phyloP scores from a whole-genome alignment of 2,888 invertebrate genomes.

The Polyploca ridens region DNA sequence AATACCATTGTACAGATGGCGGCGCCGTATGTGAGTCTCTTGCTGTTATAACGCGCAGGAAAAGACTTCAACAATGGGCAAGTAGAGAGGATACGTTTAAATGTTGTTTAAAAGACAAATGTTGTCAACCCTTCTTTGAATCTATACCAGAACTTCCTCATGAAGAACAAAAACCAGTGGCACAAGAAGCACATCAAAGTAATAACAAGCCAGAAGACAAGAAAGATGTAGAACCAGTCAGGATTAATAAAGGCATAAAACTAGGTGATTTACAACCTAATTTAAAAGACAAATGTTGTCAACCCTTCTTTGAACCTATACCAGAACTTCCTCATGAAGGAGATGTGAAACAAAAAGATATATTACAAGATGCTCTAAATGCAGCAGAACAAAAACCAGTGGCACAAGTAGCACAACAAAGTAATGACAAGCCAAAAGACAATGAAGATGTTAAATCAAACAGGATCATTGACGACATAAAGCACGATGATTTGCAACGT shows the following conservation, averaged over 20 bases:
- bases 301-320: slow-evolving; percentile 5
- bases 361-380: background rate
- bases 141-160: background rate
- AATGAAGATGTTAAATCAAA: background rate
- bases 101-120: background rate
- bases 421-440: background rate
- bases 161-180: background rate
- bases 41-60: background rate
- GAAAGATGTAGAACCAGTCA: background rate
- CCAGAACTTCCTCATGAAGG: background rate
- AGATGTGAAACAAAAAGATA: background rate
- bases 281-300: background rate
- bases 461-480: background rate
- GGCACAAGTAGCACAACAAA: background rate
- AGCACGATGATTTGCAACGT: background rate
- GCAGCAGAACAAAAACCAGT: background rate
- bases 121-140: slow-evolving; percentile 2
- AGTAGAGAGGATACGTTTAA: background rate
- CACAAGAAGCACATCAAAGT: background rate
- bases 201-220: background rate
- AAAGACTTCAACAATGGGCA: background rate
- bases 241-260: background rate
- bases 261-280: background rate
- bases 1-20: slow-evolving; percentile 17
- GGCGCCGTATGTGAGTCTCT: slow-evolving; percentile 15